Base-by-base conservation (phyloP, 1,140 invertebrate species). In the Sogatella furcifera region DNA sequence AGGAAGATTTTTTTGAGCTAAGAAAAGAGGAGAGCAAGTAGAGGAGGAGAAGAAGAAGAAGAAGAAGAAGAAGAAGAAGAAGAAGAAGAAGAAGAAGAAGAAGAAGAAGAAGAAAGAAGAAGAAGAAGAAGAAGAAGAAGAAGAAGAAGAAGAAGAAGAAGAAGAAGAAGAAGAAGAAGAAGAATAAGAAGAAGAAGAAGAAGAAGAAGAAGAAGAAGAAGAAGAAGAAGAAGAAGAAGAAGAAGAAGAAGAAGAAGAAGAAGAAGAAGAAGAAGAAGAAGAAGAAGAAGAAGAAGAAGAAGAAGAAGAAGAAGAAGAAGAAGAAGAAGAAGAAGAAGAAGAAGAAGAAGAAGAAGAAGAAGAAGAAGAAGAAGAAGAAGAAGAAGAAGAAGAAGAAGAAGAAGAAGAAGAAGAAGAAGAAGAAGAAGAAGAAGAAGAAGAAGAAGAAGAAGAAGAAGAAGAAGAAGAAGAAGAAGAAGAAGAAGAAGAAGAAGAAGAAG, bases 341-440 rank as follows among this genome's bases (percentile, higher is more conserved):
- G 24, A 6, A 28, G 2, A 28, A 28, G 54, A 28, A 38, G 41
- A 24, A 28, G 54, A 15, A 38, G 41, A 38, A 55, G 54, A 55
- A 38, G 41, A 38, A 21, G 28, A 21, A 34, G 54, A 55, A 38
- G 41, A 38, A 55, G 54, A 55, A 38, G 41, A 38, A 55, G 54
- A 55, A 38, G 41, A 38, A 55, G 54, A 55, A 38, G 41, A 38
- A 55, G 54, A 55, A 24, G 24, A 28, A 6, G 24, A 6, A 28
- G 24, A 28, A 28, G 6, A 28, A 28, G 24, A 28, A 28, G 24
- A 28, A 28, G 24, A 38, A 55, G 22, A 55, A 38, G 41, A 38
- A 55, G 54, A 28, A 38, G 41, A 5, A 55, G 22, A 28, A 38
- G 41, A 38, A 55, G 54, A 55, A 38, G 41, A 38, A 55, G 54